Percentiles rank a stretch among this genome's conserved stretches.
Evolutionary conservation across 2,888 invertebrate species (phyloP).

Genomic region (Pharmacophagus antenor): DNA sequence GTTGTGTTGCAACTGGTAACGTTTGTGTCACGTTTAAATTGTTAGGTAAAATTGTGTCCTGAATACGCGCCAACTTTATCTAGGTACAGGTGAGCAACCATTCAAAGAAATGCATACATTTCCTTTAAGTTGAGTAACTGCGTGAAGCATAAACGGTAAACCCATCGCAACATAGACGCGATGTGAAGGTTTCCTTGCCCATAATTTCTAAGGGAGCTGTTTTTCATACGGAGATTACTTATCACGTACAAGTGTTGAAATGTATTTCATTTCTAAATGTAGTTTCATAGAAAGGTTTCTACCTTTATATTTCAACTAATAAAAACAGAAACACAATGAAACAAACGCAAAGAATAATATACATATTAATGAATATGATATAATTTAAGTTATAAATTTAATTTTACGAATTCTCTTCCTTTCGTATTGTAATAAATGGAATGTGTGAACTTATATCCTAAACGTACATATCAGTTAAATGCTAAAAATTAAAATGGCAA

Average conservation of each 20-base stretch:
- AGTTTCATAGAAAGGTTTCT: no score
- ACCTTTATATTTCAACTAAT: no score
- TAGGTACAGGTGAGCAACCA: conserved; percentile 12
- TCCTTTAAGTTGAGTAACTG: conserved; percentile 15
- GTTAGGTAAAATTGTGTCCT: conserved; percentile 16
- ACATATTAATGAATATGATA: no score
- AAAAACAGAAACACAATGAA: no score
- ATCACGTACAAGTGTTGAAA: no score
- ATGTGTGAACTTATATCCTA: no score
- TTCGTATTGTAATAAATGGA: no score
- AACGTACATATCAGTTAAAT: no score
- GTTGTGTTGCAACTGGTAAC: neutral
- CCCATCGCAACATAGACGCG: neutral
- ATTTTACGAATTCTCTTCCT: no score
- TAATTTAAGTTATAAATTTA: no score
- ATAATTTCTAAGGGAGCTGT: neutral
- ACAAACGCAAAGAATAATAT: no score
- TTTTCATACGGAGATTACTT: neutral
- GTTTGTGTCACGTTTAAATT: conserved; percentile 12
- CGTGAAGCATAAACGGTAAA: neutral
- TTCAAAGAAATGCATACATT: conserved; percentile 20
- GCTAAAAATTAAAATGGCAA: neutral
- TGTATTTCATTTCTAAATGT: no score
- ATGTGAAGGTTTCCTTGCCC: neutral
- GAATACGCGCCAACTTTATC: conserved; percentile 2